Evolutionary conservation across 2,113 vertebrate genomes (phyloP).

Genomic region (Callaeas wilsoni): DNA sequence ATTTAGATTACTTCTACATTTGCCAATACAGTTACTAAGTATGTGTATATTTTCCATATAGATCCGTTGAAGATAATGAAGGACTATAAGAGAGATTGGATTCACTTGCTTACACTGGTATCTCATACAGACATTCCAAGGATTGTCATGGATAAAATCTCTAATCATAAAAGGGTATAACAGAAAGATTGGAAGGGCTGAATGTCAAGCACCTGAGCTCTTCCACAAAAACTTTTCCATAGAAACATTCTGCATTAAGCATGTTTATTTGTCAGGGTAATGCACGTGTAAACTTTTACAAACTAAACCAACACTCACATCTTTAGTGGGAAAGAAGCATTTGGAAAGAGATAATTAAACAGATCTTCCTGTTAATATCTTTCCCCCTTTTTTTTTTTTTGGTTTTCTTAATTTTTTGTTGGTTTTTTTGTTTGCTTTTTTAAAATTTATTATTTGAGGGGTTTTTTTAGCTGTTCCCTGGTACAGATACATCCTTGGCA

Average conservation of each 20-base stretch:
- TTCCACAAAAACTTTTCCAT: background rate
- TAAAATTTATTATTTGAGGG: fast-evolving
- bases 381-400: background rate
- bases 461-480: background rate
- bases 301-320: background rate
- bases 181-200: background rate
- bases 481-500: background rate
- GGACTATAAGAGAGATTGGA: background rate
- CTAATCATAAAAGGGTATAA: background rate
- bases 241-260: background rate
- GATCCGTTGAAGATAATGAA: background rate
- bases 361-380: background rate
- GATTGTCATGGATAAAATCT: background rate
- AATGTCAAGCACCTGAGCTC: background rate
- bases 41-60: background rate
- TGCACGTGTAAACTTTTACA: background rate
- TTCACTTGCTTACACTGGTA: background rate
- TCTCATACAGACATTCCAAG: background rate
- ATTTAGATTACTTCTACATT: background rate
- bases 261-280: background rate
- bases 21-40: background rate
- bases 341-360: background rate
- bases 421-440: background rate
- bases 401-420: background rate
- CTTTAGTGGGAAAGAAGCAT: background rate